Percentiles rank a stretch among this genome's conserved stretches.
These are phyloP conservation scores for Glomeris maerens DNA, from an alignment of 1,140 invertebrate genomes.

Conservation along the genomic window DNA sequence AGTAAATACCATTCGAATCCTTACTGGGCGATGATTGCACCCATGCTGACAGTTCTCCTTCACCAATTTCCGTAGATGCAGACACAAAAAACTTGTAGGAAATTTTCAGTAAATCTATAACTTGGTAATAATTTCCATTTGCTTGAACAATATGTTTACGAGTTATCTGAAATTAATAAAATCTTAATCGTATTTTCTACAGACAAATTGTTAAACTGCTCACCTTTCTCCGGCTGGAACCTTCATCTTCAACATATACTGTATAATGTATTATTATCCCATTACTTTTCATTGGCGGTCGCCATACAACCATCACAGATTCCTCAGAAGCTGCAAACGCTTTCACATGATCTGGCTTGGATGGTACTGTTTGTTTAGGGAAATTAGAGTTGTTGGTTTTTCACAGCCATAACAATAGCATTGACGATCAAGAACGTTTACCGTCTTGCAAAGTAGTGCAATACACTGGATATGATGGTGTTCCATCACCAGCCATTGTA, in stretches of 20 bases:
- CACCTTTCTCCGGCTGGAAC: neutral
- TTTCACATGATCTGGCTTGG: conserved; percentile 63
- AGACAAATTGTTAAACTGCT: neutral
- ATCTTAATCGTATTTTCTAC: too few species aligned
- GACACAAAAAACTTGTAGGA: conserved; percentile 1
- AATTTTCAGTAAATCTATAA: neutral
- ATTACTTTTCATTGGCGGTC: conserved; percentile 56
- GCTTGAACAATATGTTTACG: too few species aligned
- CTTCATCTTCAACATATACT: conserved; percentile 38
- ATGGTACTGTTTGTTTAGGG: too few species aligned
- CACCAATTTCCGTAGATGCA: neutral
- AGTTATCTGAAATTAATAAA: too few species aligned
- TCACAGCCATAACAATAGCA: neutral
- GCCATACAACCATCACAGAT: conserved; percentile 62
- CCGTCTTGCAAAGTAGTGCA: conserved; percentile 83
- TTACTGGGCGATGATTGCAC: too few species aligned
- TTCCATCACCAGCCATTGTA: conserved; percentile 76
- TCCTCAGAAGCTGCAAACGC: conserved; percentile 56
- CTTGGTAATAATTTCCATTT: neutral
- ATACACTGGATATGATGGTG: conserved; percentile 60
- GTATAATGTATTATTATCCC: conserved; percentile 64
- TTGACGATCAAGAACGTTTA: too few species aligned
- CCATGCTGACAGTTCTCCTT: neutral
- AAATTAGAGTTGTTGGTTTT: neutral
- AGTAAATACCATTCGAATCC: too few species aligned